Evolutionary conservation across 2,113 vertebrate genomes (phyloP).

Genomic region (Xenopus laevis): DNA sequence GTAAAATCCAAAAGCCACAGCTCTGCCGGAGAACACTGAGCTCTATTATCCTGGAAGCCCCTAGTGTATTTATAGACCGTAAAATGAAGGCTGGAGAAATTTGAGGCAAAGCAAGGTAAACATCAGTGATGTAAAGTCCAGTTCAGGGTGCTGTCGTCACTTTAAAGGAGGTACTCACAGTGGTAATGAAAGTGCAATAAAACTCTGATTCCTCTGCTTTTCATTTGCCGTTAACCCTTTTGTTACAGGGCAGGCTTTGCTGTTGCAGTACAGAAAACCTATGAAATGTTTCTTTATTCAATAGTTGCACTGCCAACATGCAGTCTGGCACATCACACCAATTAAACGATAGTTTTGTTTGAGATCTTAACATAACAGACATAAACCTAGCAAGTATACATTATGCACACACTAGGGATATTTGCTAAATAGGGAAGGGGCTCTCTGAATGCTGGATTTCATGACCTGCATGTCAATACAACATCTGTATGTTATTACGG

Average conservation of each 20-base stretch:
- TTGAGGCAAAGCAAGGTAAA: constrained; percentile 40
- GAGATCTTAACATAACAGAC: not conserved
- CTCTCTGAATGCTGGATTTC: constrained; percentile 18
- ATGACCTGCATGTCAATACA: constrained; percentile 19
- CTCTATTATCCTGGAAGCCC: constrained; percentile 55
- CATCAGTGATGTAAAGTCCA: constrained; percentile 7
- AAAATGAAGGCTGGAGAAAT: constrained; percentile 53
- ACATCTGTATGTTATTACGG: constrained; percentile 36
- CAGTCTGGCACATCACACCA: not conserved
- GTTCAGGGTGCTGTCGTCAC: constrained; percentile 38
- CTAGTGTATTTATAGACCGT: constrained; percentile 53
- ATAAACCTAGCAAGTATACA: no score
- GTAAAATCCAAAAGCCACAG: constrained; percentile 62
- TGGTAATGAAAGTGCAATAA: constrained; percentile 6
- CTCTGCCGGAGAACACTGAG: constrained; percentile 54
- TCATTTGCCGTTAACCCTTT: not conserved
- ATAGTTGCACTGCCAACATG: not conserved
- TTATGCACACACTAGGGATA: not conserved
- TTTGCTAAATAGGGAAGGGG: not conserved
- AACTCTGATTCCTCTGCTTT: not conserved
- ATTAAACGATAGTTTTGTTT: not conserved
- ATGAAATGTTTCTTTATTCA: not conserved
- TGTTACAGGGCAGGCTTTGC: not conserved
- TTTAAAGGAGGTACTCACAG: constrained; percentile 31
- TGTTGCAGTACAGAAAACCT: not conserved